Evolutionary conservation across 2,888 invertebrate species (phyloP), one percentile per base, ranked within the genome.

Genomic region (Craniophora ligustri): DNA sequence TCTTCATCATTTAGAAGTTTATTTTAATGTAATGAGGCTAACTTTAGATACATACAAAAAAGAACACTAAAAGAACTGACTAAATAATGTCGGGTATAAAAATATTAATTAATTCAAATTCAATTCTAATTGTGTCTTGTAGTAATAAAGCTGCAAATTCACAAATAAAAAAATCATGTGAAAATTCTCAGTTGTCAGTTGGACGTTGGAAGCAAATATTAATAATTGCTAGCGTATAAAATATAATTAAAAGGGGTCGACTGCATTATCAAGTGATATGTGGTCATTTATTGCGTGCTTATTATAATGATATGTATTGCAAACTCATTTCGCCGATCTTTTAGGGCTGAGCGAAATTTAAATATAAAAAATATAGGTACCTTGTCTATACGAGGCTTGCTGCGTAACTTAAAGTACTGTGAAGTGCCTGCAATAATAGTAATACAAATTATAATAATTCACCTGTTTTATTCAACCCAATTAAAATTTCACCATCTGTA

Each of bases 241-340:
- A 7, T 26, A 44, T n/a, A 16, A n/a, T 26, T 16, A 14, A 45
- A 28, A 34, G 23, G 55, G 54, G 59, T 57, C 59, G 61, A 74
- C 67, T 65, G 60, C 75, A 46, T 38, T 5, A 28, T 45, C n/a
- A 35, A 50, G 57, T 53, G 56, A 59, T 51, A 58, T 63, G 62
- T 65, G 71, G 51, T 67, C 39, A 42, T 67, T 56, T 47, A 42
- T 71, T 72, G 72, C 76, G 77, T 83, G 82, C 81, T 78, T 69
- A 72, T 21, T 67, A 67, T 73, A 75, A 69, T 80, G 80, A 82
- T 84, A 82, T 84, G 82, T 80, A 64, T 67, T 53, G 53, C 39
- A 56, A 38, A 32, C 40, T 50, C 18, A 47, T 54, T 47, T 54
- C 28, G 36, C 41, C 50, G 45, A 28, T 31, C 6, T 38, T 45